A percentile compares a stretch with the other conserved stretches of the same genome.
phyloP scores from a whole-genome alignment of 2,888 invertebrate genomes.

The Falcaria lacertinaria region DNA sequence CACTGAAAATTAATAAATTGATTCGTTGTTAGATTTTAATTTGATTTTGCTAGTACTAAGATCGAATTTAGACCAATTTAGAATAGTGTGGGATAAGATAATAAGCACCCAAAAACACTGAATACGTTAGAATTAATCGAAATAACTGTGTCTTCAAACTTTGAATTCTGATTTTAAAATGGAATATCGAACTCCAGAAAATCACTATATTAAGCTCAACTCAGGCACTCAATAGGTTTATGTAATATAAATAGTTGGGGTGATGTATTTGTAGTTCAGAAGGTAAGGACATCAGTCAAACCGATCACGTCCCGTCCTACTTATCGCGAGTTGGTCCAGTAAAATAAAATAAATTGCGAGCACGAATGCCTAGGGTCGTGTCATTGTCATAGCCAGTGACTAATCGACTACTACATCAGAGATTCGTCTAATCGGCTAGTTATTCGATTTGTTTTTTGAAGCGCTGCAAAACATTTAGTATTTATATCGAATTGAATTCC shows the following conservation, averaged over 20 bases:
- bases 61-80: too few relatives aligned
- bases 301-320: constrained; percentile 50
- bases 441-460: background rate
- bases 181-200: too few relatives aligned
- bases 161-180: too few relatives aligned
- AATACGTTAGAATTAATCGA: too few relatives aligned
- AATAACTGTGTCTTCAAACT: too few relatives aligned
- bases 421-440: background rate
- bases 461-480: background rate
- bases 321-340: constrained; percentile 54
- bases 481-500: too few relatives aligned
- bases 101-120: too few relatives aligned
- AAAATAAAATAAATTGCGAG: constrained; percentile 60
- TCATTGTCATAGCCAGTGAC: constrained; percentile 12
- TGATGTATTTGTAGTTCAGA: constrained; percentile 11
- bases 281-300: constrained; percentile 38
- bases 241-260: constrained; percentile 7
- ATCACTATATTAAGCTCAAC: too few relatives aligned
- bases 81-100: too few relatives aligned
- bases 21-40: too few relatives aligned
- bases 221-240: constrained; percentile 6
- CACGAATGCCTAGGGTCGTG: constrained; percentile 15
- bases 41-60: too few relatives aligned
- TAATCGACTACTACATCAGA: background rate
- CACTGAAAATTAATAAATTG: too few relatives aligned